Base-by-base conservation (phyloP, 2,113 vertebrate species). In the rabbit (Oryctolagus cuniculus) region DNA sequence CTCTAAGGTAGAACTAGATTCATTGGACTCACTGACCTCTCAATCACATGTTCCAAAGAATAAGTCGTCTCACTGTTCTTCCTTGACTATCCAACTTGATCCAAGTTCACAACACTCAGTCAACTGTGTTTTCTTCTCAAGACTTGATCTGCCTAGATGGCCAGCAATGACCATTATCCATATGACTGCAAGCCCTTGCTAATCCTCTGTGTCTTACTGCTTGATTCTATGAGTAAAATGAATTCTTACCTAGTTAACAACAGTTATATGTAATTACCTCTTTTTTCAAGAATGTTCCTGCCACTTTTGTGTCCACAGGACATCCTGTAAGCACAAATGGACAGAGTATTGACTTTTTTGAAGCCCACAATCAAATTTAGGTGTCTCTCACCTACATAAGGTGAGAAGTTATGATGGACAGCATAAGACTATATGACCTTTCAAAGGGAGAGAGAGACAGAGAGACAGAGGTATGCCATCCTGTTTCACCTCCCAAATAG, bases 351-450 rank as follows among this genome's bases (percentile, higher is more conserved):
- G 29, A 66, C 5, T 31, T 88, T 73, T 6, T 2, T 31, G 44
- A 81, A 72, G 27, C 4, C 31, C 25, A 79, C 19, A 6, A 55
- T 13, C 36, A 87, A 91, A 91, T 8, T 55, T 11, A 22, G 0
- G 1, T 27, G n/a, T 16, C 1, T 16, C 22, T 3, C 31, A 34
- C 17, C 3, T 17, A 70, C 27, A 8, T 24, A 1, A 12, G 22
- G 2, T 74, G 55, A 64, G 44, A 44, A 44, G 44, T 44, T 64
- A 58, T 36, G 22, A 89, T 3, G 3, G 31, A 22, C 34, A 64
- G 12, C 2, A 22, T 17, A 44, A 75, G 36, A 22, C 12, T 44
- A 44, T 82, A 22, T n/a, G 51, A 64, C 29, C 24, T 6, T 21
- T 91, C 61, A 85, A 49, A 44, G 44, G 44, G 44, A 44, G 44